Conservation (phyloP, 2,113 vertebrate genomes). For the Pluvianellus socialis region DNA sequence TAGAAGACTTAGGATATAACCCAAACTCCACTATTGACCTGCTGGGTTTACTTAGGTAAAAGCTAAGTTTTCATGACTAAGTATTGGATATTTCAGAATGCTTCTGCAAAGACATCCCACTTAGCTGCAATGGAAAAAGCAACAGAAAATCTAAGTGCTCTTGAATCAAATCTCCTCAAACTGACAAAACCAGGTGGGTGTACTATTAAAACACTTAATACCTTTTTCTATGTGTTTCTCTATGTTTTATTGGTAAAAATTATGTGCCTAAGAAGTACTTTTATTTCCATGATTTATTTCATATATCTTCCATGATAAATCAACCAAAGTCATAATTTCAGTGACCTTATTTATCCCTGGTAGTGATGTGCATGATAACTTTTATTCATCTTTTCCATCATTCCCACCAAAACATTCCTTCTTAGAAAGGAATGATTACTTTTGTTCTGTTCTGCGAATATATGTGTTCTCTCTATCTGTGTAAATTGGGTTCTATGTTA, state of each 20-base stretch:
- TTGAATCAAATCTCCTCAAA: slow-evolving; percentile 74
- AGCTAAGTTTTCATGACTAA: not conserved
- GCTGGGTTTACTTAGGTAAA: not conserved
- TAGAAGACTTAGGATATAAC: not conserved
- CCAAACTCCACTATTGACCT: not conserved
- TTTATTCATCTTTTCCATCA: not conserved
- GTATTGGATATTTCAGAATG: slow-evolving; percentile 52
- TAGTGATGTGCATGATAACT: not conserved
- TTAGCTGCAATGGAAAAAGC: slow-evolving; percentile 66
- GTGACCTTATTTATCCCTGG: not conserved
- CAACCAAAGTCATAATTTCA: not conserved
- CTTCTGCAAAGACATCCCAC: slow-evolving; percentile 32
- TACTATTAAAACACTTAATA: not conserved
- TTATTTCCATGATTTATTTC: not conserved
- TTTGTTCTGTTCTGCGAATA: not conserved
- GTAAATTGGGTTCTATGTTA: not conserved
- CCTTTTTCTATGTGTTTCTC: not conserved
- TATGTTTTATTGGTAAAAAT: not conserved
- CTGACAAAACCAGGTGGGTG: slow-evolving; percentile 69
- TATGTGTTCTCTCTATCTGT: not conserved
- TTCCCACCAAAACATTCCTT: not conserved
- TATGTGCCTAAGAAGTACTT: not conserved
- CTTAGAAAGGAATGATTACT: not conserved
- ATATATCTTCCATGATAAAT: not conserved
- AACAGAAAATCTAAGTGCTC: slow-evolving; percentile 75